phyloP scores from a whole-genome alignment of 2,797 vertebrate genomes.

The Acanthiza pusilla region DNA sequence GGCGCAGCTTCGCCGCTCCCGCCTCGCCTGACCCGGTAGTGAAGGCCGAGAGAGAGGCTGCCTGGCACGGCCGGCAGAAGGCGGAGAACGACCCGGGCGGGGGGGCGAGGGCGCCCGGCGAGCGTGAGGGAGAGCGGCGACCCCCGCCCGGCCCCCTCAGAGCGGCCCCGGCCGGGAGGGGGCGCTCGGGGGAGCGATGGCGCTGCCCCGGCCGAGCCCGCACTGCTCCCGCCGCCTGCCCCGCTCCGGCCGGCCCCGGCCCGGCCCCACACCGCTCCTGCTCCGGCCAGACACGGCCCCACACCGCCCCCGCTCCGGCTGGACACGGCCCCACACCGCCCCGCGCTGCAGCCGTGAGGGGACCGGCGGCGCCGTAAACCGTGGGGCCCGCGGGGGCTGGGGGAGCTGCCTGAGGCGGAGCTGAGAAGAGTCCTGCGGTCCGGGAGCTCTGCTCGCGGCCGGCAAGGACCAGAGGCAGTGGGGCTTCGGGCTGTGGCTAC shows the following conservation, averaged over 20 bases:
- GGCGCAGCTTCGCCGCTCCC: conserved; percentile 54
- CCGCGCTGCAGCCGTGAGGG: background rate
- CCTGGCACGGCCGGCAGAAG: conserved; percentile 66
- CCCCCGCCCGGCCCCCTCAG: background rate
- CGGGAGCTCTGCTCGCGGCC: accelerated
- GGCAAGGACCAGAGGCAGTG: background rate
- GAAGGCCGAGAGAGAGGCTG: conserved; percentile 75
- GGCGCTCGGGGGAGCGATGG: background rate
- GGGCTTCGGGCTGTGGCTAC: background rate
- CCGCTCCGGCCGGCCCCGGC: background rate
- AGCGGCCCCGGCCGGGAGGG: background rate
- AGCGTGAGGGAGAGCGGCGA: background rate
- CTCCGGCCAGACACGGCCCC: background rate
- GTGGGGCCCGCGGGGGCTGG: background rate
- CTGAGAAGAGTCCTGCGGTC: background rate
- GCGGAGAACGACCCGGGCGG: background rate
- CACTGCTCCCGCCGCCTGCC: background rate
- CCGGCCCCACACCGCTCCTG: no score
- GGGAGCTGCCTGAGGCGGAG: background rate
- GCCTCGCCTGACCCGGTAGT: conserved; percentile 80
- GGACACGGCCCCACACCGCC: no score
- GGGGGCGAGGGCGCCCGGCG: background rate
- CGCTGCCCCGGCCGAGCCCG: background rate
- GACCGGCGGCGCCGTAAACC: no score
- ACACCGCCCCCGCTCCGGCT: no score